A percentile compares a stretch with the other conserved stretches of the same genome.
Evolutionary conservation across 2,113 vertebrate genomes (phyloP).

Genomic region (pig (Sus scrofa)): DNA sequence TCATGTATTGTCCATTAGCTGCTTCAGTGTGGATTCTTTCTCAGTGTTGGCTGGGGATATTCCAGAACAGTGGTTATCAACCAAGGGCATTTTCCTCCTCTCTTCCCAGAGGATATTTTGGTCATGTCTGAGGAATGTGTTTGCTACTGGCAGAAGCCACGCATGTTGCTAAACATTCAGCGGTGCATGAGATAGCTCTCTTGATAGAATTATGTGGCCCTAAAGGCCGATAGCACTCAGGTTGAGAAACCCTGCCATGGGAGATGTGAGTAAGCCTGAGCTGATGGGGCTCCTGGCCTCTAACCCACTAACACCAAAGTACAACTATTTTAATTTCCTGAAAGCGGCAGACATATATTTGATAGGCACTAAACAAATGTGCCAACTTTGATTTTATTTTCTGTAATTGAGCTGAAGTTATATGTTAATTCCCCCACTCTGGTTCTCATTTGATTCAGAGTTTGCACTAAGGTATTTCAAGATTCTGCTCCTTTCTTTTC

Average conservation of each 20-base stretch:
- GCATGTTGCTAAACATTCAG: not conserved
- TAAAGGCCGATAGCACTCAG: accelerated
- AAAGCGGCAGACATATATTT: not conserved
- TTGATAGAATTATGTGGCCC: not conserved
- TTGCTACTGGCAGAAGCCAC: not conserved
- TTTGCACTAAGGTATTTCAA: not conserved
- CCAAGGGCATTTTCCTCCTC: not conserved
- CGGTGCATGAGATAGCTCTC: accelerated
- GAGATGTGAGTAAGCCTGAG: not conserved
- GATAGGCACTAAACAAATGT: not conserved
- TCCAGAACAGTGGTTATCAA: not conserved
- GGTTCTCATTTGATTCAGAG: not conserved
- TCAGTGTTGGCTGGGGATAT: not conserved
- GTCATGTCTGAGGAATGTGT: not conserved
- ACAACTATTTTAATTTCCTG: not conserved
- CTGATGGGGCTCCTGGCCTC: not conserved
- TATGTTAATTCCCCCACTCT: not conserved
- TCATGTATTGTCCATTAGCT: not conserved
- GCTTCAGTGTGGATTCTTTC: not conserved
- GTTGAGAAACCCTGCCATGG: not conserved
- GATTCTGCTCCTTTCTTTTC: not conserved
- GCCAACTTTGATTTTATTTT: not conserved
- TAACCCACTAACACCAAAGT: not conserved
- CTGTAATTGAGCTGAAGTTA: not conserved
- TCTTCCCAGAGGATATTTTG: not conserved